phyloP scores from a whole-genome alignment of 2,888 invertebrate species.

The Agrotis ipsilon region DNA sequence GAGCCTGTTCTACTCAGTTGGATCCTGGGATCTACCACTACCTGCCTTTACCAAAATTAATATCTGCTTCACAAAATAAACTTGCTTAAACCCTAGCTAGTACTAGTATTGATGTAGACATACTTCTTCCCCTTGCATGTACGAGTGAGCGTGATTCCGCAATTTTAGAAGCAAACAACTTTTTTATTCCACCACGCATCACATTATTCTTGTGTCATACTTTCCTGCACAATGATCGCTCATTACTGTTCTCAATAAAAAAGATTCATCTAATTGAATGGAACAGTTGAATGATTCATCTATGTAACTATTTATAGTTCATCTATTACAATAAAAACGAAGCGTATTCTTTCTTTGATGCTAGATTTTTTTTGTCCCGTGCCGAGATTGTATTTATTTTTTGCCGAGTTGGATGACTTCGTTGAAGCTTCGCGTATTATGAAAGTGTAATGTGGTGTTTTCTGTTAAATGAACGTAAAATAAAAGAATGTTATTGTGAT shows the following conservation, averaged over 20 bases:
- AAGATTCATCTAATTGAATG: conserved; percentile 71
- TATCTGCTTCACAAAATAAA: background rate
- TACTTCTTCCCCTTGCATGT: background rate
- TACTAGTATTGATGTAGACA: no score
- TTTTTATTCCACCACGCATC: conserved; percentile 23
- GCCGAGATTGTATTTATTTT: background rate
- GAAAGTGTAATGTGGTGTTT: conserved; percentile 4
- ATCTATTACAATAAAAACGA: conserved; percentile 50
- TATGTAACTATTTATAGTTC: conserved; percentile 62
- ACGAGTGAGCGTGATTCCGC: conserved; percentile 17
- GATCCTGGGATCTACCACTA: background rate
- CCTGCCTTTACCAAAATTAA: background rate
- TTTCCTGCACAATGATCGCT: conserved; percentile 45
- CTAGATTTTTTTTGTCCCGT: conserved; percentile 17
- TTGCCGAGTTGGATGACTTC: background rate
- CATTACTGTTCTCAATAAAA: conserved; percentile 61
- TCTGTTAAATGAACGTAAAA: background rate
- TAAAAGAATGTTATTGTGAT: conserved; percentile 2
- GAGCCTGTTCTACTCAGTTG: background rate
- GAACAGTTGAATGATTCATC: conserved; percentile 69
- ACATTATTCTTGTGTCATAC: conserved; percentile 26
- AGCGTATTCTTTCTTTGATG: conserved; percentile 26
- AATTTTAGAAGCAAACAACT: conserved; percentile 49
- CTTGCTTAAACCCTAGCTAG: no score
- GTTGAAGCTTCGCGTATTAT: conserved; percentile 7